phyloP scores from a whole-genome alignment of 2,888 invertebrate genomes.

The Plagiodera versicolora region DNA sequence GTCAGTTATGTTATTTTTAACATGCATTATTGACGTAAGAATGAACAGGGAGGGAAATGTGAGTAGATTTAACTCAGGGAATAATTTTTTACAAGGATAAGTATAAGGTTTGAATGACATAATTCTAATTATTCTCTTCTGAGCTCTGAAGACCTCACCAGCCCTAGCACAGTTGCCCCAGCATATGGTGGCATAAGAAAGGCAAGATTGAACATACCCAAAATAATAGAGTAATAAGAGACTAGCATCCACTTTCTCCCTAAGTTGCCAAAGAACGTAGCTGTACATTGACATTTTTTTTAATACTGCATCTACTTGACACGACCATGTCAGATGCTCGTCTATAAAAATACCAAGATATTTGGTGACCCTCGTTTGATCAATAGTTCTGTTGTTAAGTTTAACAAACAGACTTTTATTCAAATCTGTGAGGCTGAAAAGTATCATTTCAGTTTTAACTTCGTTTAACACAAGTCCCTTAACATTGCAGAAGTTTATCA shows the following conservation, averaged over 20 bases:
- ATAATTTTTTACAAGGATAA: not conserved
- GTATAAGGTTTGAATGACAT: not conserved
- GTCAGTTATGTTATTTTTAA: not conserved
- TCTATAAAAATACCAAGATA: not conserved
- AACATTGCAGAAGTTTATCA: not conserved
- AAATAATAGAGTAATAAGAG: not conserved
- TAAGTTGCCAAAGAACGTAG: not conserved
- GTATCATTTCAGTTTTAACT: not conserved
- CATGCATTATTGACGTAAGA: not conserved
- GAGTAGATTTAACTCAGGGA: not conserved
- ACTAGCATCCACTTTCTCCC: too few relatives aligned
- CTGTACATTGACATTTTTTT: not conserved
- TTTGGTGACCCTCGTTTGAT: not conserved
- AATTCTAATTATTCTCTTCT: not conserved
- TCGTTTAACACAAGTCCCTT: not conserved
- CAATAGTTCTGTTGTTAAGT: not conserved
- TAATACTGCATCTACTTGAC: not conserved
- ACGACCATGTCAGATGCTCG: not conserved
- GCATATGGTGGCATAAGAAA: not conserved
- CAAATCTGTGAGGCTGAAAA: not conserved
- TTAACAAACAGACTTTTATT: not conserved
- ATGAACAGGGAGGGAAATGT: not conserved
- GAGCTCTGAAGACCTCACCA: not conserved
- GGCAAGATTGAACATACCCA: not conserved
- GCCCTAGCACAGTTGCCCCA: not conserved